Conservation (phyloP, 2,113 vertebrate genomes). For the Planiliza haematocheilus region DNA sequence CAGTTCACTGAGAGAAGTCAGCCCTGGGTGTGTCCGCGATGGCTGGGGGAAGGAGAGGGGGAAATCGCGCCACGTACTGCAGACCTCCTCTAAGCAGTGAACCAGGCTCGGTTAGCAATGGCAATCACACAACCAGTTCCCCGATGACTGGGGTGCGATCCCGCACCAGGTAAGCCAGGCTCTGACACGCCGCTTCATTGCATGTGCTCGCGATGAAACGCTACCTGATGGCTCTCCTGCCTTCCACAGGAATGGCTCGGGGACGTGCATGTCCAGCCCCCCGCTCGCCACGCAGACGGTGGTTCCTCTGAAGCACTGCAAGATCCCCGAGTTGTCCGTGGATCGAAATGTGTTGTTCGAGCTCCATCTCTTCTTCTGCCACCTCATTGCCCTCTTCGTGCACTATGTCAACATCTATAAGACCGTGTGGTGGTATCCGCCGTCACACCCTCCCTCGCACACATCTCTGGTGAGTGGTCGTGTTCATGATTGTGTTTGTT, state of each 20-base stretch:
- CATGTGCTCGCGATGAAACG: neutral
- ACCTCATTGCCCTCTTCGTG: constrained; percentile 95
- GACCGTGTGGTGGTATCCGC: constrained; percentile 98
- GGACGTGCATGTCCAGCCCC: constrained; percentile 93
- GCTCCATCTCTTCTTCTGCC: constrained; percentile 97
- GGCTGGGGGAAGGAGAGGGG: constrained; percentile 95
- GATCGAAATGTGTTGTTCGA: constrained; percentile 94
- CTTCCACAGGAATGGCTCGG: constrained; percentile 89
- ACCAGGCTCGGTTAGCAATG: constrained; percentile 86
- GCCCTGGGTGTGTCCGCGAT: constrained; percentile 78
- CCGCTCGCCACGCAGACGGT: constrained; percentile 94
- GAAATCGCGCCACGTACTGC: constrained; percentile 94
- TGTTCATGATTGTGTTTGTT: neutral
- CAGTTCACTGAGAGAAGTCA: constrained; percentile 14
- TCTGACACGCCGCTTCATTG: too few species aligned
- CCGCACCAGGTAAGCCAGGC: constrained; percentile 86
- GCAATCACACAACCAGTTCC: constrained; percentile 88
- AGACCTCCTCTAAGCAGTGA: constrained; percentile 91
- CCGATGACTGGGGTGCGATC: constrained; percentile 93
- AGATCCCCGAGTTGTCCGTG: constrained; percentile 94
- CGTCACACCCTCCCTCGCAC: constrained; percentile 94
- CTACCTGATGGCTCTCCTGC: neutral
- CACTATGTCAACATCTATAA: constrained; percentile 99
- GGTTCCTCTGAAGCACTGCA: constrained; percentile 94
- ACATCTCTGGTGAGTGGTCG: constrained; percentile 91